phyloP scores from a whole-genome alignment of 1,140 invertebrate species.

The Euwallacea fornicatus region DNA sequence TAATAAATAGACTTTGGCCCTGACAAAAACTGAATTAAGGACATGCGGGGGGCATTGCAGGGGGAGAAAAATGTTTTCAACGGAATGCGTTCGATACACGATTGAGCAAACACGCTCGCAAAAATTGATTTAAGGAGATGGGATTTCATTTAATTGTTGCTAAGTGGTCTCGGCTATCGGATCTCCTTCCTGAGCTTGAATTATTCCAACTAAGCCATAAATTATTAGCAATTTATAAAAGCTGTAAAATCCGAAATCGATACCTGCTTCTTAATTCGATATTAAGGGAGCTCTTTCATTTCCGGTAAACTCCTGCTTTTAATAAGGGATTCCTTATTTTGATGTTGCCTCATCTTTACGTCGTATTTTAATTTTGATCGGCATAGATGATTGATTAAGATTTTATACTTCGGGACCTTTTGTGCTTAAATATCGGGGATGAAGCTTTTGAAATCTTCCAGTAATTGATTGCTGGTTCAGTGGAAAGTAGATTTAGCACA shows the following conservation, averaged over 20 bases:
- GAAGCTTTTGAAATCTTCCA: slow-evolving; percentile 26
- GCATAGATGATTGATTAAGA: slow-evolving; percentile 37
- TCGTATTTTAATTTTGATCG: slow-evolving; percentile 37
- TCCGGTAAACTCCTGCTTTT: slow-evolving; percentile 13
- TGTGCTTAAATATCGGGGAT: slow-evolving; percentile 34
- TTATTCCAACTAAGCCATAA: too few relatives aligned
- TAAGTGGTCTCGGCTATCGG: not conserved
- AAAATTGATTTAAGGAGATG: slow-evolving; percentile 5
- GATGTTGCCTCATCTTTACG: slow-evolving; percentile 29
- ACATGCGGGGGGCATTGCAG: slow-evolving; percentile 23
- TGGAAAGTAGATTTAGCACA: slow-evolving; percentile 24
- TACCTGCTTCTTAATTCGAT: slow-evolving; percentile 34
- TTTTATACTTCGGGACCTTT: slow-evolving; percentile 37
- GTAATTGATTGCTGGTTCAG: slow-evolving; percentile 33
- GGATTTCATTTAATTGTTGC: too few relatives aligned
- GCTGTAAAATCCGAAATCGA: slow-evolving; percentile 15
- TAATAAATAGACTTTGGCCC: slow-evolving; percentile 37
- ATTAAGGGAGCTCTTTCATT: slow-evolving; percentile 22
- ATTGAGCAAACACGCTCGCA: slow-evolving; percentile 17
- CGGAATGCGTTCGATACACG: slow-evolving; percentile 24
- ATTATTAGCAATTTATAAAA: too few relatives aligned
- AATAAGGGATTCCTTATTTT: slow-evolving; percentile 33
- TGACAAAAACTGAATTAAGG: slow-evolving; percentile 37
- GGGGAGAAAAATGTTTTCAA: slow-evolving; percentile 29
- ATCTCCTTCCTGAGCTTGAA: not conserved